Evolutionary conservation across 2,888 invertebrate genomes (phyloP).

Genomic region (Crepidodera aurea): DNA sequence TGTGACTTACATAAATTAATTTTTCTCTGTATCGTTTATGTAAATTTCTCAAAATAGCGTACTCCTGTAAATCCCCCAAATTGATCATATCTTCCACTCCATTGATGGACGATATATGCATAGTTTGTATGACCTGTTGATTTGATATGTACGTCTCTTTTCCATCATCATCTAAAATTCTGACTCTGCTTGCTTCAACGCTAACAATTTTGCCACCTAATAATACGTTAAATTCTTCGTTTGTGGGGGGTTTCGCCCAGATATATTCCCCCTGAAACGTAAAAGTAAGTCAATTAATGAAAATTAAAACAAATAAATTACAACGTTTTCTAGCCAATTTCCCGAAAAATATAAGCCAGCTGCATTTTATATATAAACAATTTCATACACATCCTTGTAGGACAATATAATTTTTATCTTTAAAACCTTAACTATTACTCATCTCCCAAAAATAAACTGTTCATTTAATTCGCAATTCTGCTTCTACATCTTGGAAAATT

Average conservation of each 20-base stretch:
- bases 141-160: conserved; percentile 71
- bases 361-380: too few species aligned
- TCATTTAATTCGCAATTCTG: too few species aligned
- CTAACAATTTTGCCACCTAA: conserved; percentile 84
- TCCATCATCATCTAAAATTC: conserved; percentile 85
- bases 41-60: conserved; percentile 90
- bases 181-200: conserved; percentile 77
- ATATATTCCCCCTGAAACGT: conserved; percentile 80
- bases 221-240: conserved; percentile 83
- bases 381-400: not conserved
- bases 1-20: conserved; percentile 85
- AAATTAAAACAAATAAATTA: too few species aligned
- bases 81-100: conserved; percentile 97
- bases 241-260: conserved; percentile 82
- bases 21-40: conserved; percentile 88
- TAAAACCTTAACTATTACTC: too few species aligned
- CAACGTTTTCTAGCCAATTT: too few species aligned
- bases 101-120: conserved; percentile 80
- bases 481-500: not conserved
- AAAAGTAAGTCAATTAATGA: too few species aligned
- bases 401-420: not conserved
- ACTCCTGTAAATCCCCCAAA: conserved; percentile 92
- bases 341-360: too few species aligned
- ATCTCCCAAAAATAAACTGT: too few species aligned
- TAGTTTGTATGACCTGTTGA: conserved; percentile 72